Percentiles rank a stretch among this genome's conserved stretches.
Conservation (phyloP, 2,888 invertebrate species). For the Perizoma affinitatum region DNA sequence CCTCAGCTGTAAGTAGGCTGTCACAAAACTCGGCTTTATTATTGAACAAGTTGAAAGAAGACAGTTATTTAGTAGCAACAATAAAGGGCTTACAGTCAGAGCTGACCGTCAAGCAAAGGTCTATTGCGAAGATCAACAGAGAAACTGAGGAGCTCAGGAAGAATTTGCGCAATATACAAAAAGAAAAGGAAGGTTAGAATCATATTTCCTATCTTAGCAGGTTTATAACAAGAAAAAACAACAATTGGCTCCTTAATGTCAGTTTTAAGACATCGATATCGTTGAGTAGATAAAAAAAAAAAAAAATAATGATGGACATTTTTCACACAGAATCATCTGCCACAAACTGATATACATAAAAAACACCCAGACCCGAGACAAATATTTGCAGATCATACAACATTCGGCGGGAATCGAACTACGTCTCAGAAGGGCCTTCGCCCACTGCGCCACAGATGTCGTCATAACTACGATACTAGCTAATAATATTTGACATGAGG, state of each 20-base stretch:
- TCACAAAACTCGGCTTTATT: slow-evolving; percentile 82
- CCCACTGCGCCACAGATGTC: too few species aligned
- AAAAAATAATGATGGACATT: too few species aligned
- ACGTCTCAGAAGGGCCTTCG: too few species aligned
- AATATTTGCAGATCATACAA: too few species aligned
- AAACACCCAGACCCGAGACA: too few species aligned
- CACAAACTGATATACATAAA: too few species aligned
- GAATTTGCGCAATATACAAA: slow-evolving; percentile 89
- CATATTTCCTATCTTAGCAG: background rate
- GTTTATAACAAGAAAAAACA: background rate
- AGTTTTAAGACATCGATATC: too few species aligned
- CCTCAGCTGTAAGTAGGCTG: slow-evolving; percentile 78
- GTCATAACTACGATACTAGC: too few species aligned
- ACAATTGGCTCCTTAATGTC: background rate
- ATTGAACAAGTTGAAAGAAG: slow-evolving; percentile 85
- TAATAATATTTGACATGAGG: too few species aligned
- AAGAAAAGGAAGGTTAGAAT: slow-evolving; percentile 87
- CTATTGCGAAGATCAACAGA: slow-evolving; percentile 87
- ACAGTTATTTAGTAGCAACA: slow-evolving; percentile 90
- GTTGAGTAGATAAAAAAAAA: too few species aligned
- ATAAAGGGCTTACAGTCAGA: slow-evolving; percentile 91
- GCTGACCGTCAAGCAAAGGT: slow-evolving; percentile 89
- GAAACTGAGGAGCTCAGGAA: slow-evolving; percentile 91
- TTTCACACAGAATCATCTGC: too few species aligned
- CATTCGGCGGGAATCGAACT: too few species aligned